These are phyloP conservation scores for Pycnonotus jocosus DNA, from an alignment of 2,113 vertebrate species.

Conservation along the genomic window DNA sequence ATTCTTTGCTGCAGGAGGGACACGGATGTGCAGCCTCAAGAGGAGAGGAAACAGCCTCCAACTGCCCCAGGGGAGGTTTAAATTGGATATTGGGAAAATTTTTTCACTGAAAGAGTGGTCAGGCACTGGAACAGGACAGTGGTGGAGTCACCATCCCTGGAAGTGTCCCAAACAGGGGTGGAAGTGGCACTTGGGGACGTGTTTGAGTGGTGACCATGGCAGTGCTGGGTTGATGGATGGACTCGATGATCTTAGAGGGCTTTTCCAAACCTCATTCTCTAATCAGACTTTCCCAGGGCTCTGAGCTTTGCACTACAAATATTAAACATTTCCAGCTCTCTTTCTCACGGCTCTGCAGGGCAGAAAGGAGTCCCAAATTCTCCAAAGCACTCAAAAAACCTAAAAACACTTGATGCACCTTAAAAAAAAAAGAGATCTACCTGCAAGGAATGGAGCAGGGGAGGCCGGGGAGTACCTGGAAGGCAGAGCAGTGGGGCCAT, in stretches of 20 bases:
- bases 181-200: background rate
- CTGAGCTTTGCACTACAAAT: background rate
- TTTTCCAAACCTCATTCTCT: background rate
- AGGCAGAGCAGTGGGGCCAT: slow-evolving; percentile 72
- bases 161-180: background rate
- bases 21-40: background rate
- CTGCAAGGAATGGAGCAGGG: background rate
- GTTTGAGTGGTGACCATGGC: background rate
- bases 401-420: background rate
- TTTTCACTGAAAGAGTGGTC: background rate
- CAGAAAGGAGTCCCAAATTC: background rate
- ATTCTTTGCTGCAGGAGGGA: background rate
- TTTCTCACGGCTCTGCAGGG: background rate
- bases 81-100: background rate
- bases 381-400: background rate
- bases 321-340: background rate
- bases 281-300: background rate
- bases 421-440: background rate
- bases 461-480: slow-evolving; percentile 47
- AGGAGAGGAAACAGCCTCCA: background rate
- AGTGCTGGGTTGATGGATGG: background rate
- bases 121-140: background rate
- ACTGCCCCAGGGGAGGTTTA: background rate
- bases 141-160: background rate
- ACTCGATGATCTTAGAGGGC: background rate